These are phyloP conservation scores for Macquaria ambigua DNA, from an alignment of 2,113 vertebrate species.

Conservation along the genomic window DNA sequence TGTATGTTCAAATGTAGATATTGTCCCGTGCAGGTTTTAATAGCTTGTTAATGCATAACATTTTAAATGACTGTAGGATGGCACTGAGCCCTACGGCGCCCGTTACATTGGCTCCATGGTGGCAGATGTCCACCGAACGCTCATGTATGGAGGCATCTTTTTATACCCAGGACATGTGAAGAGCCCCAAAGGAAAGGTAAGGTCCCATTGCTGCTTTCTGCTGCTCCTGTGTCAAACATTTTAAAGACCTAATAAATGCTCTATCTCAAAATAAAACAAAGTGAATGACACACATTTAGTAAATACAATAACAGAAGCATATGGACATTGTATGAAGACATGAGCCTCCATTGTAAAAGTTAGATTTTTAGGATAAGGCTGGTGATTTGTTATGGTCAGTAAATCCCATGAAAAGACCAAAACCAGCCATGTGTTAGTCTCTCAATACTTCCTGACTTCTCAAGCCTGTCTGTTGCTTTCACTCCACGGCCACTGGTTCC, in stretches of 20 bases:
- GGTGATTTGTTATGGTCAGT: no score
- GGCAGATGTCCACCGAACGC: constrained; percentile 95
- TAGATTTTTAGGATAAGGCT: not conserved
- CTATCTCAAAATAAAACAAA: not conserved
- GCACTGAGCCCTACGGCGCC: constrained; percentile 89
- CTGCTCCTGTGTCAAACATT: not conserved
- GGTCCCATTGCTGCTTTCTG: not conserved
- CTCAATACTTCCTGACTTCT: not conserved
- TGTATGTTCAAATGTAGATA: not conserved
- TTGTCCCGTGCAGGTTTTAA: not conserved
- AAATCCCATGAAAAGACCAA: no score
- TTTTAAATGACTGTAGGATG: constrained; percentile 83
- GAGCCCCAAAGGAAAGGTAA: constrained; percentile 95
- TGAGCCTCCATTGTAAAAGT: not conserved
- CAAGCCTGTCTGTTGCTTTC: no score
- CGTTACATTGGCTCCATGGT: constrained; percentile 98
- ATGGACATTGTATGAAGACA: no score
- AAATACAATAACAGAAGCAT: not conserved
- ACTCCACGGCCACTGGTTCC: no score
- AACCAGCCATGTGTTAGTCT: not conserved
- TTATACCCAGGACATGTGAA: constrained; percentile 94
- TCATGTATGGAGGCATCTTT: constrained; percentile 98
- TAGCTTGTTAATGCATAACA: not conserved
- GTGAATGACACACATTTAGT: not conserved
- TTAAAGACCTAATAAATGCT: not conserved